Conservation (phyloP, 2,113 vertebrate genomes). For the Etia nguti region DNA sequence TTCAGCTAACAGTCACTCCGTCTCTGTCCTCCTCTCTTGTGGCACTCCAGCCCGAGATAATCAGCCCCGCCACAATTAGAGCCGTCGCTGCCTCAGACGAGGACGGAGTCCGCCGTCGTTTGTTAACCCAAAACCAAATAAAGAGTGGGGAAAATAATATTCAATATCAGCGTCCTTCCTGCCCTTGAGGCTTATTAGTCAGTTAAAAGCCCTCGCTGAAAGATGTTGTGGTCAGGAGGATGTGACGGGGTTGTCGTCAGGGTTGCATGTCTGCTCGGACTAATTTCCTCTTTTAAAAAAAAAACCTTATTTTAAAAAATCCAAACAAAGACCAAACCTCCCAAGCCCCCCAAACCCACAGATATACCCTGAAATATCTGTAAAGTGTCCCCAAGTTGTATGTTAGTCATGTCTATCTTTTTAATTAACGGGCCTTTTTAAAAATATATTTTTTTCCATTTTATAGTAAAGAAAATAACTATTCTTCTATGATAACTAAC, state of each 20-base stretch:
- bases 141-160: not conserved
- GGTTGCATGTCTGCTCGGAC: not conserved
- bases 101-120: not conserved
- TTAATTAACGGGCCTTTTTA: not conserved
- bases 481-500: not conserved
- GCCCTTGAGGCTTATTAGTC: not conserved
- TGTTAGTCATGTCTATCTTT: not conserved
- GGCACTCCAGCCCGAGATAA: conserved; percentile 26
- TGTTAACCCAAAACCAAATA: not conserved
- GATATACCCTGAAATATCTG: not conserved
- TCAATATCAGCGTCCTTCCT: not conserved
- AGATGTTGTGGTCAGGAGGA: not conserved
- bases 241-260: not conserved
- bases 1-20: conserved; percentile 48
- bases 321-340: not conserved
- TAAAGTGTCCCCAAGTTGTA: not conserved
- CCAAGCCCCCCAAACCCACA: not conserved
- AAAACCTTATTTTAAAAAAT: not conserved
- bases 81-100: not conserved
- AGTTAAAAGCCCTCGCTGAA: not conserved
- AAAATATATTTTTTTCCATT: not conserved
- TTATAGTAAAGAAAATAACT: not conserved
- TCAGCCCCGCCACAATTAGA: conserved; percentile 48
- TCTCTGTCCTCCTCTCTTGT: conserved; percentile 18
- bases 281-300: not conserved